These are phyloP conservation scores for Nephrotoma guestfalica DNA, from an alignment of 2,888 invertebrate species.

Conservation along the genomic window DNA sequence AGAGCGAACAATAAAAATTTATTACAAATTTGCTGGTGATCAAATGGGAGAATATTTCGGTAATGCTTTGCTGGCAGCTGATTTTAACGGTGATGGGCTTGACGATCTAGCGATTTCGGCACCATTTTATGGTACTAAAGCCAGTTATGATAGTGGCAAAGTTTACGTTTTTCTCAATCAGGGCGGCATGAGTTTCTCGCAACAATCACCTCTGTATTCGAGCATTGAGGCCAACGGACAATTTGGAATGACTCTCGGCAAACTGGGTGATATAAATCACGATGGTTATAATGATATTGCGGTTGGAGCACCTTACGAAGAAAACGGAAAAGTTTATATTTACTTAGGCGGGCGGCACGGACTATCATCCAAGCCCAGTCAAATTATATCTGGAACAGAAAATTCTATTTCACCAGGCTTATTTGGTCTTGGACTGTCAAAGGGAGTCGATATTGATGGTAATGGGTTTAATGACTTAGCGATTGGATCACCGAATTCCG, in stretches of 20 bases:
- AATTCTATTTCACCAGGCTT: neutral
- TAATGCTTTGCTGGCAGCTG: slow-evolving; percentile 41
- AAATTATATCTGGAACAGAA: slow-evolving; percentile 19
- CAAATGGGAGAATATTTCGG: slow-evolving; percentile 53
- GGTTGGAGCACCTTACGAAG: slow-evolving; percentile 66
- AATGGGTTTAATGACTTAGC: slow-evolving; percentile 14
- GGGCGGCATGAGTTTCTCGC: slow-evolving; percentile 24
- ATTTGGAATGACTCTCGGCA: slow-evolving; percentile 8
- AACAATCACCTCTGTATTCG: slow-evolving; percentile 13
- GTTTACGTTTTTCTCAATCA: slow-evolving; percentile 31
- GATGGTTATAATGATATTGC: slow-evolving; percentile 41
- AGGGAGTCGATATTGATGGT: slow-evolving; percentile 23
- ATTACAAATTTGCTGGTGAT: slow-evolving; percentile 27
- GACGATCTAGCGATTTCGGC: slow-evolving; percentile 52
- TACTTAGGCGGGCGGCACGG: slow-evolving; percentile 51
- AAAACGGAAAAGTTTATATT: slow-evolving; percentile 54
- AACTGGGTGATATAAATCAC: slow-evolving; percentile 42
- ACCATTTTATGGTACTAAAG: slow-evolving; percentile 31
- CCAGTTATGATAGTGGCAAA: slow-evolving; percentile 31
- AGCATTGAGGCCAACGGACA: neutral
- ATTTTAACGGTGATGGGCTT: slow-evolving; percentile 44
- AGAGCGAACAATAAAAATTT: neutral
- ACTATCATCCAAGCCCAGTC: slow-evolving; percentile 42
- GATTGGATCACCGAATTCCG: slow-evolving; percentile 20
- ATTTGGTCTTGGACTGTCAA: slow-evolving; percentile 14